Base-by-base conservation (phyloP, 2,888 invertebrate genomes). In the Polietes domitor region DNA sequence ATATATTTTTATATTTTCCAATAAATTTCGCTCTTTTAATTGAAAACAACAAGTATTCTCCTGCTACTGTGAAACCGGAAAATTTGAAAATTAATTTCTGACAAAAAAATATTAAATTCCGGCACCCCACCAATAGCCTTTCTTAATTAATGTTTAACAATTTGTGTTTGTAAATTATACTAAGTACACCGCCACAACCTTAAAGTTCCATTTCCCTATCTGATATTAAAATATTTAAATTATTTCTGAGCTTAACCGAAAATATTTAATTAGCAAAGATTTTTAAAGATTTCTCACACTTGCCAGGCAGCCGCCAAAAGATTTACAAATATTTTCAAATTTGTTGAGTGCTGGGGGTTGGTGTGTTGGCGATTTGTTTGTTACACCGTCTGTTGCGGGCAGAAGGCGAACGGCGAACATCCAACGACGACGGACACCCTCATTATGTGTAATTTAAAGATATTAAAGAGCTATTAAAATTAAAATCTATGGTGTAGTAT, bases 381-480 rank as follows among this genome's bases (percentile, higher is more conserved):
- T 47, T 47, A 47, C 47, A 47, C 2, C n/a, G 9, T 9, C 5
- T 32, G 32, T 4, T 32, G 32, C 32, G 32, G n/a, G 32, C 32
- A 32, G 5, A 32, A 32, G 5, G 9, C 32, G 4, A 4, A 32
- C n/a, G n/a, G n/a, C n/a, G n/a, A 37, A 9, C 37, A 37, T n/a
- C n/a, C 32, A 41, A 6, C n/a, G 47, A 47, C 4, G n/a, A 47
- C 47, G n/a, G 47, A 47, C 47, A 75, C 84, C 81, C 84, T 84
- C 76, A 84, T 84, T 84, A 84, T 81, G 76, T 81, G 78, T 79
- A 81, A 81, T 84, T 84, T 84, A 43, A 70, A 76, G 78, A 79
- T 81, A 81, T 84, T 84, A 81, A 84, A 81, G 81, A 81, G 73
- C 76, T 78, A 84, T 81, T 79, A 79, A 81, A n/a, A n/a, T n/a